Evolutionary conservation across 2,888 invertebrate genomes (phyloP).

Genomic region (Thecophora atra): DNA sequence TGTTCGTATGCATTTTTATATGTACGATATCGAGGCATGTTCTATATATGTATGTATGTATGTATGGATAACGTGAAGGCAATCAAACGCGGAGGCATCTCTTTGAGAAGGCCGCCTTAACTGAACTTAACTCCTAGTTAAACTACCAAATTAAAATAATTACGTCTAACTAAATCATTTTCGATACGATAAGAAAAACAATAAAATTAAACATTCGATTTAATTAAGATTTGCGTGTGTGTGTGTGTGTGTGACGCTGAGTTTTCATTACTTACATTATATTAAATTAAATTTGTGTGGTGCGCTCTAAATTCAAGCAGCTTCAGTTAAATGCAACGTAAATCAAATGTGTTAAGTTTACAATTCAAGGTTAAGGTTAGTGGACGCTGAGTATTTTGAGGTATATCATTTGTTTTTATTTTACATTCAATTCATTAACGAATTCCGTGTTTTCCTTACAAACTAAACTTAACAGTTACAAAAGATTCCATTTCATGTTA

Average conservation of each 20-base stretch:
- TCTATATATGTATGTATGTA: constrained; percentile 7
- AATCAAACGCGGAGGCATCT: constrained; percentile 17
- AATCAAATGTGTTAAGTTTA: background rate
- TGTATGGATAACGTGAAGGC: constrained; percentile 1
- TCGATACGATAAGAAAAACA: background rate
- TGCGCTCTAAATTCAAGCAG: no score
- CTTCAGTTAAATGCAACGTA: no score
- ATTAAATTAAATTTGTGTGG: no score
- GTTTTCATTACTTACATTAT: background rate
- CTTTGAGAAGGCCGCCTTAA: constrained; percentile 18
- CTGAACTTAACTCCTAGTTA: constrained; percentile 13
- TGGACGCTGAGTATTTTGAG: constrained; percentile 52
- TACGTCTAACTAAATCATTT: background rate
- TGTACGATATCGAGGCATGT: no score
- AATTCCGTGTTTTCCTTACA: constrained; percentile 14
- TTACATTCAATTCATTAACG: constrained; percentile 31
- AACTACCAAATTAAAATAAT: constrained; percentile 8
- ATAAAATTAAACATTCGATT: background rate
- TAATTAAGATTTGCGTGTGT: background rate
- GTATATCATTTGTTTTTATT: constrained; percentile 50
- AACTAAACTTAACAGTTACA: constrained; percentile 10
- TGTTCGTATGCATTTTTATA: no score
- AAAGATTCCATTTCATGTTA: background rate
- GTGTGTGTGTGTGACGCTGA: constrained; percentile 9
- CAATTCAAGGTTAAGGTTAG: background rate